Conservation (phyloP, 2,113 vertebrate species). For the Illadopsis cleaveri region DNA sequence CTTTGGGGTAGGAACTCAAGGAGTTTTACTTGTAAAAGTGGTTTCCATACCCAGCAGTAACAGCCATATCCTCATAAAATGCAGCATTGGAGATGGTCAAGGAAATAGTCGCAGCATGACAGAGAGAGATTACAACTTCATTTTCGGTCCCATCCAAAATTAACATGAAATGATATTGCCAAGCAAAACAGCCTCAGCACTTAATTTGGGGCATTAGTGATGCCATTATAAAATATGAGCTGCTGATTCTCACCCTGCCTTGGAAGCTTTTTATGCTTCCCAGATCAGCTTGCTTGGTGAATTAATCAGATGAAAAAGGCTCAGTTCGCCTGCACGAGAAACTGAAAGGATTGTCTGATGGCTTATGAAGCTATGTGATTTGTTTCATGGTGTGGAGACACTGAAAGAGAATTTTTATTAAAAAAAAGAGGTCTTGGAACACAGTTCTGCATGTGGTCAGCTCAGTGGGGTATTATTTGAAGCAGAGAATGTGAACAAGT, state of each 20-base stretch:
- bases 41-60: conserved; percentile 19
- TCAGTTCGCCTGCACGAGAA: conserved; percentile 44
- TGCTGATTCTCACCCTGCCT: conserved; percentile 58
- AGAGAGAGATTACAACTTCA: conserved; percentile 62
- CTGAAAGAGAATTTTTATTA: conserved; percentile 70
- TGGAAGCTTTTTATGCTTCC: conserved; percentile 64
- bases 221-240: conserved; percentile 56
- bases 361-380: conserved; percentile 61
- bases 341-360: conserved; percentile 61
- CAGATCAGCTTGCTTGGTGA: conserved; percentile 64
- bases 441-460: conserved; percentile 68
- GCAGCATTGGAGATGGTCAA: conserved; percentile 55
- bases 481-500: conserved; percentile 75
- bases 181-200: conserved; percentile 51
- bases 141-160: conserved; percentile 58
- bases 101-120: conserved; percentile 65
- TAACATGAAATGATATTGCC: conserved; percentile 57
- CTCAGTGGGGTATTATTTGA: conserved; percentile 68
- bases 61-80: conserved; percentile 37
- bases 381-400: conserved; percentile 56
- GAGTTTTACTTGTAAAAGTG: neutral
- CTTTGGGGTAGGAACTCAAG: neutral
- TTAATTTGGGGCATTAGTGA: conserved; percentile 64
- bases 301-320: conserved; percentile 66
- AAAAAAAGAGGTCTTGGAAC: conserved; percentile 69